Percentiles rank a stretch among this genome's conserved stretches.
phyloP scores from a whole-genome alignment of 2,888 invertebrate species.

The Trichacis sp. region DNA sequence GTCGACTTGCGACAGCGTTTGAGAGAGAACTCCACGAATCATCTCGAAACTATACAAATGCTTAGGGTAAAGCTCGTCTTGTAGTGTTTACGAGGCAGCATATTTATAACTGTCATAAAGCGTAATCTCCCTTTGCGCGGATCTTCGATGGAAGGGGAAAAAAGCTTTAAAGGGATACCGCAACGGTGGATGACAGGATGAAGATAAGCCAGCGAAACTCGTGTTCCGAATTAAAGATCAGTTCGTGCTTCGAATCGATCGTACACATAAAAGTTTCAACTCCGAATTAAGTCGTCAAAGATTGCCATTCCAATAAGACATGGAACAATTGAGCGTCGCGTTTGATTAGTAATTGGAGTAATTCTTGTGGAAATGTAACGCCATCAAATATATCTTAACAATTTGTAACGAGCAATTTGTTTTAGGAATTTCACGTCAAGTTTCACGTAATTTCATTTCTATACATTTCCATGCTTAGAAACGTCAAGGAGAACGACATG shows the following conservation, averaged over 20 bases:
- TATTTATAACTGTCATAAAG: constrained; percentile 9
- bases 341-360: not conserved
- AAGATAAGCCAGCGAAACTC: constrained; percentile 13
- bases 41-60: constrained; percentile 2
- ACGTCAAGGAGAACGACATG: not conserved
- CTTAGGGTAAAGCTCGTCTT: constrained; percentile 1
- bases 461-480: not conserved
- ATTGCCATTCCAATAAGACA: not conserved
- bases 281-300: constrained; percentile 10
- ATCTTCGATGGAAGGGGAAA: not conserved
- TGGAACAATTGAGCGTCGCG: not conserved
- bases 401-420: no score
- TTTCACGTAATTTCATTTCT: not conserved
- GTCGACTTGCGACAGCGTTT: not conserved
- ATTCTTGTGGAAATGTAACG: not conserved
- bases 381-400: not conserved
- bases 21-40: not conserved
- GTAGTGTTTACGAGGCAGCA: constrained; percentile 1
- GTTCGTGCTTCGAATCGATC: constrained; percentile 17
- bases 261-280: constrained; percentile 6
- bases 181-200: constrained; percentile 14
- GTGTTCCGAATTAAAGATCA: constrained; percentile 16
- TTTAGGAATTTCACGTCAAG: not conserved
- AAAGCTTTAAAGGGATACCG: constrained; percentile 1
- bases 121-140: constrained; percentile 2